Evolutionary conservation across 2,888 invertebrate species (phyloP).

Genomic region (Xanthostigma xanthostigma): DNA sequence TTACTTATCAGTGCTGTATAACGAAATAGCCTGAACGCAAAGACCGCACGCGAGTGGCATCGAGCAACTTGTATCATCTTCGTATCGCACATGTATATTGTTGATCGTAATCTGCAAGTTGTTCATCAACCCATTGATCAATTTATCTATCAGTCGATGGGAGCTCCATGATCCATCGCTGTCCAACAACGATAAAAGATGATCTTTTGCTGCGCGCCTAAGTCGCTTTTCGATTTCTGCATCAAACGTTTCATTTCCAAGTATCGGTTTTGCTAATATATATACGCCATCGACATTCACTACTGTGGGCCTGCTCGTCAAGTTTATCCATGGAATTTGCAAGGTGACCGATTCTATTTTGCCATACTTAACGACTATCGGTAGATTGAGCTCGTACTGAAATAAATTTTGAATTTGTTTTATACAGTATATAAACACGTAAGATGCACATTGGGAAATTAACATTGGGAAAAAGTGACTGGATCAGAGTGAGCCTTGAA

Average conservation of each 20-base stretch:
- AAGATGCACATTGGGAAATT: too few species aligned
- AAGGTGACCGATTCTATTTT: constrained; percentile 59
- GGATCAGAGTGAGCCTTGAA: too few species aligned
- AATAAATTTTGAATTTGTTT: constrained; percentile 18
- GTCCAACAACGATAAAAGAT: constrained; percentile 51
- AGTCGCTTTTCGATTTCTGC: constrained; percentile 57
- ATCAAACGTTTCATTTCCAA: constrained; percentile 50
- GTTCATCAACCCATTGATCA: constrained; percentile 61
- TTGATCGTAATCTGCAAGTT: constrained; percentile 64
- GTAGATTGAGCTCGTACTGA: constrained; percentile 66
- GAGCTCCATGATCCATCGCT: constrained; percentile 43
- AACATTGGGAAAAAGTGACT: too few species aligned
- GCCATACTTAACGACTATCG: constrained; percentile 69
- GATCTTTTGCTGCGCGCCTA: constrained; percentile 55
- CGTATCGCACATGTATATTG: constrained; percentile 69
- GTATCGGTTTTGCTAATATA: constrained; percentile 59
- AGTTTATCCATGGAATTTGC: constrained; percentile 64
- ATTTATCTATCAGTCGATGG: constrained; percentile 51
- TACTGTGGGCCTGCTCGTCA: constrained; percentile 58
- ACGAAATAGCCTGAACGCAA: constrained; percentile 59
- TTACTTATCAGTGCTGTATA: constrained; percentile 68
- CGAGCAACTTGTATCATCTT: constrained; percentile 52
- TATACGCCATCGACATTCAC: constrained; percentile 64
- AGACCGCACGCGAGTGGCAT: constrained; percentile 58
- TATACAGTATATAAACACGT: too few species aligned